These are phyloP conservation scores for Spinibarbus caldwelli DNA, from an alignment of 2,797 vertebrate genomes.

Conservation along the genomic window DNA sequence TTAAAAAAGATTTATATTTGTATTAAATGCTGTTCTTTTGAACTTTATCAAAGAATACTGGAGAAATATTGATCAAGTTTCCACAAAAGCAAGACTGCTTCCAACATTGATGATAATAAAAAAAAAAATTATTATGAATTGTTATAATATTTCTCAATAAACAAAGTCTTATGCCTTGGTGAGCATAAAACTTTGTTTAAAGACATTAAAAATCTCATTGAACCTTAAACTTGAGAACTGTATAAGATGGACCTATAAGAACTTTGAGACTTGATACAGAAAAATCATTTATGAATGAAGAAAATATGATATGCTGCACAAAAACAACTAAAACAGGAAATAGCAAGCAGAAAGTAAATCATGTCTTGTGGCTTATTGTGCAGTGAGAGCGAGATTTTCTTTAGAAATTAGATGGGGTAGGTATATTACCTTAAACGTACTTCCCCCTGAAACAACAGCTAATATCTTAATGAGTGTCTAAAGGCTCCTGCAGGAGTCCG, in stretches of 20 bases:
- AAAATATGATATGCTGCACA: background rate
- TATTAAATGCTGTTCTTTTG: too few relatives aligned
- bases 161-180: too few relatives aligned
- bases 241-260: background rate
- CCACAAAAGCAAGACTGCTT: background rate
- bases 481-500: constrained; percentile 45
- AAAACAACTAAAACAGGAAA: background rate
- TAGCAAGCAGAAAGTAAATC: background rate
- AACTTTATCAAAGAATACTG: background rate
- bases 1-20: background rate
- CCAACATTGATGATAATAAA: background rate
- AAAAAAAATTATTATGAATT: background rate
- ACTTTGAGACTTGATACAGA: background rate
- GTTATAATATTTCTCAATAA: background rate
- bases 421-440: constrained; percentile 38
- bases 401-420: constrained; percentile 32
- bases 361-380: background rate
- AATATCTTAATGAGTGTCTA: constrained; percentile 53
- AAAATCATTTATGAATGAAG: background rate
- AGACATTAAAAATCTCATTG: background rate
- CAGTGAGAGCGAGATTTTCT: background rate
- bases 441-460: constrained; percentile 50
- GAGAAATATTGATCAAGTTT: background rate
- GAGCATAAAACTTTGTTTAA: background rate
- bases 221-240: background rate